Conservation (phyloP, 2,888 invertebrate species). For the Heliconius sara region DNA sequence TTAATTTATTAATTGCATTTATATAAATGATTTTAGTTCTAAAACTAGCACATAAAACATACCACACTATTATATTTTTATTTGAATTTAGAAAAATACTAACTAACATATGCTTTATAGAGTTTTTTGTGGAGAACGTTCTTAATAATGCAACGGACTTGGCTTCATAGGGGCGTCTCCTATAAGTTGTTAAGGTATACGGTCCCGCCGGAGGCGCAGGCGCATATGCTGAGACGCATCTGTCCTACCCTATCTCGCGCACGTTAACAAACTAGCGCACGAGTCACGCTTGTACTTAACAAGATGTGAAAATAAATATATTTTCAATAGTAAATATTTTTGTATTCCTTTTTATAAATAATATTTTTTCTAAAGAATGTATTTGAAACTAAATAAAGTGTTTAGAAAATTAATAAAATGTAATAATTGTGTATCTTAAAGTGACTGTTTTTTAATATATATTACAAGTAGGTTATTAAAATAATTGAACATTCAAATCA, state of each 20-base stretch:
- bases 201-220: constrained; percentile 45
- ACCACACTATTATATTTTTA: not conserved
- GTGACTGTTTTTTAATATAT: not conserved
- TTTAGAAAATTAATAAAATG: too few species aligned
- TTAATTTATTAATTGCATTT: too few species aligned
- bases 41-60: too few species aligned
- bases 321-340: not conserved
- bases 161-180: constrained; percentile 39
- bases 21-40: too few species aligned
- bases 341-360: not conserved
- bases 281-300: constrained; percentile 52
- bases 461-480: too few species aligned
- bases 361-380: too few species aligned
- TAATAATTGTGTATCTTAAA: too few species aligned
- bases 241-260: constrained; percentile 65
- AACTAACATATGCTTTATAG: constrained; percentile 10
- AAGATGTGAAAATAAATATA: constrained; percentile 44
- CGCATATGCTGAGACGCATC: constrained; percentile 59
- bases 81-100: not conserved
- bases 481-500: not conserved
- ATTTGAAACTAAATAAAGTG: not conserved
- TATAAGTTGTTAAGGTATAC: constrained; percentile 30
- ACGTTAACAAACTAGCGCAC: constrained; percentile 63
- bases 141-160: constrained; percentile 27
- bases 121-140: not conserved